Conservation (phyloP, 2,888 invertebrate species). For the Amphipoea lucens region DNA sequence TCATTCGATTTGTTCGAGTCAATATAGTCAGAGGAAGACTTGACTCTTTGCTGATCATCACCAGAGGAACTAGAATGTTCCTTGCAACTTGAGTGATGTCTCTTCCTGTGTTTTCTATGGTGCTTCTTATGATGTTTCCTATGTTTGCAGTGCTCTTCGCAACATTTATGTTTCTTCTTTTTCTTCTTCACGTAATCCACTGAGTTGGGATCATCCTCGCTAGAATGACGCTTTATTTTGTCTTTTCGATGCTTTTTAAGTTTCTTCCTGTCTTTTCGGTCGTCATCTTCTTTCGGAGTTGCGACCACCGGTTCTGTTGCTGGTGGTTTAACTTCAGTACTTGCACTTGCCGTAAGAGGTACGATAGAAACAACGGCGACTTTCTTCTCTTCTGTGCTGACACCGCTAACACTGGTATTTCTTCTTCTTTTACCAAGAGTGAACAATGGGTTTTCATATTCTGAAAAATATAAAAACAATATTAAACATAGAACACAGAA, state of each 20-base stretch:
- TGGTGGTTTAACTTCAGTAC: constrained; percentile 73
- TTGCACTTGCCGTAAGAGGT: constrained; percentile 37
- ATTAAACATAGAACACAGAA: neutral
- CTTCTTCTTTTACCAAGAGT: constrained; percentile 94
- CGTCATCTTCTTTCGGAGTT: constrained; percentile 83
- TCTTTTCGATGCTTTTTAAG: constrained; percentile 93
- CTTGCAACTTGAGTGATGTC: constrained; percentile 91
- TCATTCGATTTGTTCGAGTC: constrained; percentile 87
- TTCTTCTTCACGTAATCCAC: constrained; percentile 91
- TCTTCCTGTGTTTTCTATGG: constrained; percentile 94
- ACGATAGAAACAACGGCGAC: constrained; percentile 56
- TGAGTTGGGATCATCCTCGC: constrained; percentile 83
- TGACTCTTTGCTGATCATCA: constrained; percentile 86
- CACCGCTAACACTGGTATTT: constrained; percentile 91
- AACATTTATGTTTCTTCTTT: constrained; percentile 92
- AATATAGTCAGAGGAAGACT: constrained; percentile 83
- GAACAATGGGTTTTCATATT: constrained; percentile 95
- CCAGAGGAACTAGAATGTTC: constrained; percentile 88
- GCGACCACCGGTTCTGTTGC: constrained; percentile 59
- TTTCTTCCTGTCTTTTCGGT: constrained; percentile 91
- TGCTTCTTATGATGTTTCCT: constrained; percentile 94
- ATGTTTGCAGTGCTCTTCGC: constrained; percentile 93
- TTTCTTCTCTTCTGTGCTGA: constrained; percentile 91
- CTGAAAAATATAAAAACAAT: constrained; percentile 86
- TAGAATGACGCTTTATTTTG: constrained; percentile 88